These are phyloP conservation scores for Pseudomyrmex concolor DNA, from an alignment of 1,140 invertebrate genomes.

Conservation along the genomic window DNA sequence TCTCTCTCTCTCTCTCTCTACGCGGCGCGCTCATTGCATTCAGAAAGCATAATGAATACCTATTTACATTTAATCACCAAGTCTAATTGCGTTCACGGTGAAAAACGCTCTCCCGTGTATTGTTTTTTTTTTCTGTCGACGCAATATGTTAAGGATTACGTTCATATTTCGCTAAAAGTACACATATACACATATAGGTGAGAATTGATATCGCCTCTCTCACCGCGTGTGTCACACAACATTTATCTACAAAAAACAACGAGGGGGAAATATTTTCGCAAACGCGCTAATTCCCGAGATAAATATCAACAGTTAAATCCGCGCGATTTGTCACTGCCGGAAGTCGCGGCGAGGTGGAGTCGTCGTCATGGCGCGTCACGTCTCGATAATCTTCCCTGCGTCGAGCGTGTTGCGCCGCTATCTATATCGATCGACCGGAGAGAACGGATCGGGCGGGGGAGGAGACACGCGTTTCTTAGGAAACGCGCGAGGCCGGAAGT, in stretches of 20 bases:
- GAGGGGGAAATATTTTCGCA: conserved; percentile 37
- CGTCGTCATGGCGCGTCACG: not conserved
- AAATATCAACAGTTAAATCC: conserved; percentile 55
- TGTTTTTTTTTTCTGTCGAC: conserved; percentile 15
- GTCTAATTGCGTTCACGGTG: not conserved
- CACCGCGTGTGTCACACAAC: conserved; percentile 22
- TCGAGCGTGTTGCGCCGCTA: not conserved
- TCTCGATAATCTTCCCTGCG: conserved; percentile 18
- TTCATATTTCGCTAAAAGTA: conserved; percentile 4
- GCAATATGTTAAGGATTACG: conserved; percentile 30
- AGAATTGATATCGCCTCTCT: conserved; percentile 32
- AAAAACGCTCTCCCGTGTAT: not conserved
- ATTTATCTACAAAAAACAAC: conserved; percentile 45
- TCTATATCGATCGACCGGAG: conserved; percentile 14
- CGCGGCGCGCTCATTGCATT: not conserved
- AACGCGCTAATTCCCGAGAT: conserved; percentile 53
- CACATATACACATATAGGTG: not conserved
- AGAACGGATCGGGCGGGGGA: conserved; percentile 4
- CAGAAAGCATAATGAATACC: conserved; percentile 14
- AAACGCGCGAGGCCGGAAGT: conserved; percentile 6
- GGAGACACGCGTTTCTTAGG: conserved; percentile 38
- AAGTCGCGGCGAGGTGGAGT: conserved; percentile 7
- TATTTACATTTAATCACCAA: conserved; percentile 20
- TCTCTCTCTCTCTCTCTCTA: not conserved
- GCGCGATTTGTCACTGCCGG: conserved; percentile 33